Conservation (phyloP, 2,797 vertebrate genomes). For the Enteromius viviparus region DNA sequence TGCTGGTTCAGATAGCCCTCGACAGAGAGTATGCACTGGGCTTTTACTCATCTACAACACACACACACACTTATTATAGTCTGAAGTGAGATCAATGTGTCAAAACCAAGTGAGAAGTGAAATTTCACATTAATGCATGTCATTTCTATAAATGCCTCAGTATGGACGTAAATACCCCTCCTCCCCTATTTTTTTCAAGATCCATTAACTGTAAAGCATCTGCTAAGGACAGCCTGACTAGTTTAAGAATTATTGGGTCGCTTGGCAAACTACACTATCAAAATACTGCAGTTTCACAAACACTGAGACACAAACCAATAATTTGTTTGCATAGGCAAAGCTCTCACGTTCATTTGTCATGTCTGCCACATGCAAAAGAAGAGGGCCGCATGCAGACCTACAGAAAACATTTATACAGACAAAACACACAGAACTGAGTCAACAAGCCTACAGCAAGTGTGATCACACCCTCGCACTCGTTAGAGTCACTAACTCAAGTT, state of each 20-base stretch:
- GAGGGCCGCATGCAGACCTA: neutral
- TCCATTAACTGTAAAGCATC: neutral
- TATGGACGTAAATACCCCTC: neutral
- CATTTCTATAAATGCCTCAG: neutral
- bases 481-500: neutral
- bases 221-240: neutral
- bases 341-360: neutral
- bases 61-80: slow-evolving; percentile 19
- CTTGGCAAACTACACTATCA: neutral
- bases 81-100: neutral
- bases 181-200: neutral
- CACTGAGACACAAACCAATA: neutral
- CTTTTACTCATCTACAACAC: slow-evolving; percentile 43
- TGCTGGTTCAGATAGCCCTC: slow-evolving; percentile 34
- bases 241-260: neutral
- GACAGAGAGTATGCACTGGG: neutral
- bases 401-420: slow-evolving; percentile 12
- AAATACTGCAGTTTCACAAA: neutral
- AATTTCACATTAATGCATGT: neutral
- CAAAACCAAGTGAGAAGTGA: slow-evolving; percentile 12
- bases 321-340: slow-evolving; percentile 36
- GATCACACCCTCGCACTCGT: neutral
- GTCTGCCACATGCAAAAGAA: slow-evolving; percentile 23
- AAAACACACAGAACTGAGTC: neutral
- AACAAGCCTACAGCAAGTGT: neutral